Evolutionary conservation across 2,888 invertebrate genomes (phyloP).

Genomic region (Campaea margaritaria): DNA sequence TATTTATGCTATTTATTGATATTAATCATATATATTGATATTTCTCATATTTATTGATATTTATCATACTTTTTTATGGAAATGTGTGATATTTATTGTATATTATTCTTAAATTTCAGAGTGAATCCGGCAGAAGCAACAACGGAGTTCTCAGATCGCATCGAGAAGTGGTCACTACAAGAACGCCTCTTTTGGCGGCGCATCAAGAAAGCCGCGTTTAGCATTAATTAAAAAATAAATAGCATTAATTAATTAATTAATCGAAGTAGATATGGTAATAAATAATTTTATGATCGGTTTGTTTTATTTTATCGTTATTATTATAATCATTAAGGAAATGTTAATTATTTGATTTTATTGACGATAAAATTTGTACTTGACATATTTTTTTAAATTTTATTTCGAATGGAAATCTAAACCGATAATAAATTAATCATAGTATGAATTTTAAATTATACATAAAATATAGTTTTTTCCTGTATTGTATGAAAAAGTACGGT

Average conservation of each 20-base stretch:
- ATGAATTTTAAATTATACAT: no score
- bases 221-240: slow-evolving; percentile 36
- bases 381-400: no score
- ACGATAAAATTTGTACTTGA: no score
- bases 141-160: slow-evolving; percentile 73
- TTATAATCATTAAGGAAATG: background rate
- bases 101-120: slow-evolving; percentile 55
- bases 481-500: slow-evolving; percentile 2
- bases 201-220: slow-evolving; percentile 89
- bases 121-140: slow-evolving; percentile 63
- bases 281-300: slow-evolving; percentile 21
- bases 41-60: no score
- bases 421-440: no score
- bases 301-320: slow-evolving; percentile 11
- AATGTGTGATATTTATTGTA: background rate
- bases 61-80: no score
- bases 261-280: slow-evolving; percentile 25
- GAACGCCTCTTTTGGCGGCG: slow-evolving; percentile 88
- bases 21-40: no score
- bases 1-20: no score
- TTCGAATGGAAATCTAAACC: no score
- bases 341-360: background rate
- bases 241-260: slow-evolving; percentile 27
- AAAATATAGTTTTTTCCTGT: background rate
- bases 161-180: slow-evolving; percentile 87